Conservation (phyloP, 2,888 invertebrate genomes). For the Euclidia mi region DNA sequence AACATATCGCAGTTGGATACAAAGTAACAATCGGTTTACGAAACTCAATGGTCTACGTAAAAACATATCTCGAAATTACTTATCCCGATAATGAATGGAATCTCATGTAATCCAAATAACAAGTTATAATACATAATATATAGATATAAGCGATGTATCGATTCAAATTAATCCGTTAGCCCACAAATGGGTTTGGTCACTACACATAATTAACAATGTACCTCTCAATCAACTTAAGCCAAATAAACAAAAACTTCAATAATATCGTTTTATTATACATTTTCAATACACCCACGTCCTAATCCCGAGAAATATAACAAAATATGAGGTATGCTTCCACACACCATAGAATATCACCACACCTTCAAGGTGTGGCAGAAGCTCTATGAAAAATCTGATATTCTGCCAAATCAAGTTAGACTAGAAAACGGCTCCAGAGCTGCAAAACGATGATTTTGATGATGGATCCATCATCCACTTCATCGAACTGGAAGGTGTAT, state of each 20-base stretch:
- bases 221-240: slow-evolving; percentile 39
- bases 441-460: too few species aligned
- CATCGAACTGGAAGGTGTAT: too few species aligned
- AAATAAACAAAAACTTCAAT: slow-evolving; percentile 43
- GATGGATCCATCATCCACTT: too few species aligned
- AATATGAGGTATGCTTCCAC: too few species aligned
- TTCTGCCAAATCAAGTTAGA: too few species aligned
- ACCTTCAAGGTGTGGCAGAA: too few species aligned
- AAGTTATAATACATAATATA: slow-evolving; percentile 12
- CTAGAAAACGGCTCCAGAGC: too few species aligned
- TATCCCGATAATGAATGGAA: slow-evolving; percentile 13
- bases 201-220: slow-evolving; percentile 23
- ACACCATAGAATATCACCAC: too few species aligned
- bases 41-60: neutral
- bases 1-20: neutral
- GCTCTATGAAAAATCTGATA: too few species aligned
- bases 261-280: slow-evolving; percentile 21
- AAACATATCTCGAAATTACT: slow-evolving; percentile 5
- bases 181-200: slow-evolving; percentile 27
- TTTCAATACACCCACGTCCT: neutral
- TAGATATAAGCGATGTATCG: slow-evolving; percentile 3
- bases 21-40: neutral
- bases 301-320: too few species aligned
- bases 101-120: slow-evolving; percentile 32
- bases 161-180: slow-evolving; percentile 25